A percentile compares a stretch with the other conserved stretches of the same genome.
Conservation (phyloP, 2,113 vertebrate species). For the Podarcis raffonei region DNA sequence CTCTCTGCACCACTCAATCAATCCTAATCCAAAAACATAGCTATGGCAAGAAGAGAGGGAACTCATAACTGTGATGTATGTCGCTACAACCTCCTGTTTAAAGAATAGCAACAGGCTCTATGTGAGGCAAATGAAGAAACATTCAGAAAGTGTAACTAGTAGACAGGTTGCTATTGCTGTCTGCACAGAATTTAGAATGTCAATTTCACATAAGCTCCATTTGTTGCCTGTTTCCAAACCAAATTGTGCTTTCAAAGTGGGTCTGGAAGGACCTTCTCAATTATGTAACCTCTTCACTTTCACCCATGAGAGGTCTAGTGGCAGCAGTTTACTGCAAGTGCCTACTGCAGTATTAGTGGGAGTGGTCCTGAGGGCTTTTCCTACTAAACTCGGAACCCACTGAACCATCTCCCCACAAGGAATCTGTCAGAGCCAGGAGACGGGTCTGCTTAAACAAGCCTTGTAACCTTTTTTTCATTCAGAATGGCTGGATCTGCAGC, state of each 20-base stretch:
- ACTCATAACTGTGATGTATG: background rate
- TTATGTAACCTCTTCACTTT: background rate
- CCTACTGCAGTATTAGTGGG: background rate
- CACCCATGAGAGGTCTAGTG: background rate
- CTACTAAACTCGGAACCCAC: background rate
- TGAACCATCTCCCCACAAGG: background rate
- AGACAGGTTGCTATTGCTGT: background rate
- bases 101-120: background rate
- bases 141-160: background rate
- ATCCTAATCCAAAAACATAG: too few relatives aligned
- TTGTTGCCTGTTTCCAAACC: background rate
- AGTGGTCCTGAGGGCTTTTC: background rate
- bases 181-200: too few relatives aligned
- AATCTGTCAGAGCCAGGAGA: background rate
- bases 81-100: background rate
- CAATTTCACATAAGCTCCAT: too few relatives aligned
- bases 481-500: background rate
- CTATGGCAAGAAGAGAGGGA: background rate
- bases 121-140: background rate
- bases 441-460: background rate
- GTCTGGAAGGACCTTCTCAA: background rate
- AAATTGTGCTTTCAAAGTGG: background rate
- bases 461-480: background rate
- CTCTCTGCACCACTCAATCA: too few relatives aligned
- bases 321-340: background rate